Base-by-base conservation (phyloP, 2,113 vertebrate species). In the Rhadina sibilatrix region DNA sequence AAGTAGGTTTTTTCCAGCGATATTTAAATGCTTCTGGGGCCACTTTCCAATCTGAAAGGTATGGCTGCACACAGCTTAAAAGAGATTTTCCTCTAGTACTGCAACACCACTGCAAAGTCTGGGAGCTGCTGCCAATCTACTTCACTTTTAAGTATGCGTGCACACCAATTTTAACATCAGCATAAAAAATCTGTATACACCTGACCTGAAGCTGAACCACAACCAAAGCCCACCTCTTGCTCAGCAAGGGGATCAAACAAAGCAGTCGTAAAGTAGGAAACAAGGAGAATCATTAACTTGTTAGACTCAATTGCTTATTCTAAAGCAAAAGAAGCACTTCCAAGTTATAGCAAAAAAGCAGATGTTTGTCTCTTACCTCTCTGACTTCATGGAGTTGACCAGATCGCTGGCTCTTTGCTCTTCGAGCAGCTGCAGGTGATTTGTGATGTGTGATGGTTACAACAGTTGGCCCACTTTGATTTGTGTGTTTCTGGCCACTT, bases 381-480 rank as follows among this genome's bases (percentile, higher is more conserved):
- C 98, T 98, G 93, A 99, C 99, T 98, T 99, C 99, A 69, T 98
- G 97, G 87, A 99, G 99, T 24, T 99, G 98, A 91, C 98, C 98
- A 37, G 98, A 98, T 78, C 97, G 98, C 96, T 98, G 99, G 95
- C 80, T 99, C 98, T 98, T 99, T 5, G 97, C 97, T 95, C 98
- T 98, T 93, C 99, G 98, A 90, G 98, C 99, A 1, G 99, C 98
- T 66, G 98, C 99, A 89, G 99, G 99, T 59, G 99, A 99, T 98
- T 99, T 99, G 98, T 99, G 99, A 97, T 99, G 99, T 38, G 99
- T 99, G 97, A 99, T 97, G 91, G 99, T 99, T 95, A 99, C 98
- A 94, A 99, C 98, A 61, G 98, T 97, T 66, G 98, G 98, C 65
- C 98, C 98, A 10, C 98, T 97, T 76, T 98, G 97, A 96, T 95